Percentiles rank a stretch among this genome's conserved stretches.
Evolutionary conservation across 2,113 vertebrate genomes (phyloP).

Genomic region (Isurus oxyrinchus): DNA sequence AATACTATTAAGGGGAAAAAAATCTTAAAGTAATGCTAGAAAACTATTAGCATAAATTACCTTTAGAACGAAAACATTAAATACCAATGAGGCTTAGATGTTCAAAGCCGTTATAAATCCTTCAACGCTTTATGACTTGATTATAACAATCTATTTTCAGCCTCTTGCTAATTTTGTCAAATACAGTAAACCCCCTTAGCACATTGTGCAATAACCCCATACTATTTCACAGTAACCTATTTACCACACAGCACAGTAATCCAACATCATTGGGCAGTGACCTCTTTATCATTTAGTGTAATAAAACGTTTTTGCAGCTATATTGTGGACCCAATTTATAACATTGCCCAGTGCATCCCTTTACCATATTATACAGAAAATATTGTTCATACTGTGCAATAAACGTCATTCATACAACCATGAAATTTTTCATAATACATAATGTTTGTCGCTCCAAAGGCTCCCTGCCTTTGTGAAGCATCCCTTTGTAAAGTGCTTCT

Average conservation of each 20-base stretch:
- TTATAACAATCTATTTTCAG: constrained; percentile 28
- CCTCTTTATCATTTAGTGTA: not conserved
- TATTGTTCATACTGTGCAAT: not conserved
- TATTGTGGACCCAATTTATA: not conserved
- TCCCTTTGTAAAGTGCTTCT: not conserved
- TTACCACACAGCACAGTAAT: not conserved
- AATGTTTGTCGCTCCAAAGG: not conserved
- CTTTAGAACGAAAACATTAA: constrained; percentile 32
- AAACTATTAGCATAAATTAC: constrained; percentile 36
- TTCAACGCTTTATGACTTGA: constrained; percentile 34
- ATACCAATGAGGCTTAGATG: constrained; percentile 16
- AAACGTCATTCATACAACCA: not conserved
- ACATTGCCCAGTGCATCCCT: too few species aligned
- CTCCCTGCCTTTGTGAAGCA: not conserved
- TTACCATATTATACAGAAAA: not conserved
- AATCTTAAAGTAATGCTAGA: constrained; percentile 23
- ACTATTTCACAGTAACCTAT: not conserved
- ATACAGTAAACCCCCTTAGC: not conserved
- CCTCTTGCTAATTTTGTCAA: constrained; percentile 29
- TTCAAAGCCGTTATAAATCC: constrained; percentile 34
- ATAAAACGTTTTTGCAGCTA: not conserved
- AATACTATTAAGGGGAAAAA: constrained; percentile 30
- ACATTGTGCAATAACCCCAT: not conserved
- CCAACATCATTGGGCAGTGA: not conserved
- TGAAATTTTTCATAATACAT: not conserved